Evolutionary conservation across 2,113 vertebrate species (phyloP).

Genomic region (Silurus glanis): DNA sequence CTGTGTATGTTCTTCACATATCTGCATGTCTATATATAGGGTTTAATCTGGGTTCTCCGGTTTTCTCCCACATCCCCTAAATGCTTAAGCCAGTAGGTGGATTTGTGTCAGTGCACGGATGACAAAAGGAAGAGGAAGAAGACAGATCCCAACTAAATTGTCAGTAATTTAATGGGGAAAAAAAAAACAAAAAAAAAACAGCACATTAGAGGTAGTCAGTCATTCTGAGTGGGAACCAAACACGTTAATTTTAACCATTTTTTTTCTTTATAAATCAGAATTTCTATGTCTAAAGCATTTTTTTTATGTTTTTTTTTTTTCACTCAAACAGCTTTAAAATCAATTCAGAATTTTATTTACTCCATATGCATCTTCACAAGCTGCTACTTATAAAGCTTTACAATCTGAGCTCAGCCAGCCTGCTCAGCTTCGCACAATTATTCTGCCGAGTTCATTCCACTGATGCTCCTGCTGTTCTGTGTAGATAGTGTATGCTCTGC

Average conservation of each 20-base stretch:
- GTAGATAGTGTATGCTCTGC: constrained; percentile 18
- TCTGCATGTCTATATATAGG: background rate
- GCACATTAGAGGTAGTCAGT: background rate
- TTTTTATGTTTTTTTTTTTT: background rate
- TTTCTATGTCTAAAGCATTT: background rate
- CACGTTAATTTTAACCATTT: background rate
- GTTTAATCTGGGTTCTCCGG: background rate
- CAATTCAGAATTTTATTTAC: constrained; percentile 5
- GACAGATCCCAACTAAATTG: background rate
- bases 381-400: constrained; percentile 25
- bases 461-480: constrained; percentile 24
- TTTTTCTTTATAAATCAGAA: background rate
- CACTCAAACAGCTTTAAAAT: background rate
- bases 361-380: constrained; percentile 15
- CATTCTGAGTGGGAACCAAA: background rate
- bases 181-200: background rate
- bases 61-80: background rate
- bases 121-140: background rate
- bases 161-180: background rate
- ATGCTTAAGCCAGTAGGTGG: background rate
- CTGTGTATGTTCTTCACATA: too few relatives aligned
- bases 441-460: constrained; percentile 13
- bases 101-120: background rate
- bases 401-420: background rate
- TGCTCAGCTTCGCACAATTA: constrained; percentile 9